Conservation (phyloP, 2,797 vertebrate species). For the Tenualosa ilisha region DNA sequence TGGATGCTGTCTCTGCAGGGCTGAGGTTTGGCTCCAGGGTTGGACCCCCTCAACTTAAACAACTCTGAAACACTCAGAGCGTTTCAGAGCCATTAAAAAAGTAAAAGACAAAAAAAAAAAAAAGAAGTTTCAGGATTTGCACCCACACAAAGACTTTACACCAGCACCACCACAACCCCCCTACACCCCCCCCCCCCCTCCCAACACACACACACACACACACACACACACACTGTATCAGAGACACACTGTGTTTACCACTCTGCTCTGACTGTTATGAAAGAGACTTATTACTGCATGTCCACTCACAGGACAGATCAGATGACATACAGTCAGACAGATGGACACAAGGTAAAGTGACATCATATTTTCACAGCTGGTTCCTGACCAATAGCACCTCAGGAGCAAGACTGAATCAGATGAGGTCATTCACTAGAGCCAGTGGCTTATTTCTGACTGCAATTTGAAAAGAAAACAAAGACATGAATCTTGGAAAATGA, state of each 20-base stretch:
- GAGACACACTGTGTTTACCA: not conserved
- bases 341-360: not conserved
- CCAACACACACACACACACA: too few relatives aligned
- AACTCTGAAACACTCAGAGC: not conserved
- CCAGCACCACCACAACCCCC: too few relatives aligned
- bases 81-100: not conserved
- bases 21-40: not conserved
- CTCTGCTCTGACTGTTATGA: not conserved
- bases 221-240: too few relatives aligned
- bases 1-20: not conserved
- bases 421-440: not conserved
- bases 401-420: not conserved
- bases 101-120: not conserved
- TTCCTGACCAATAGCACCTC: not conserved
- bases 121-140: too few relatives aligned
- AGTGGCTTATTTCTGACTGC: not conserved
- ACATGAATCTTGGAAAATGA: not conserved
- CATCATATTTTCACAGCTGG: slow-evolving; percentile 25
- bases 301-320: not conserved
- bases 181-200: too few relatives aligned
- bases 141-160: too few relatives aligned
- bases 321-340: not conserved
- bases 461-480: not conserved
- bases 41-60: not conserved
- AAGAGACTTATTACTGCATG: too few relatives aligned